phyloP scores from a whole-genome alignment of 2,888 invertebrate genomes.

The Drosophila phalerata region DNA sequence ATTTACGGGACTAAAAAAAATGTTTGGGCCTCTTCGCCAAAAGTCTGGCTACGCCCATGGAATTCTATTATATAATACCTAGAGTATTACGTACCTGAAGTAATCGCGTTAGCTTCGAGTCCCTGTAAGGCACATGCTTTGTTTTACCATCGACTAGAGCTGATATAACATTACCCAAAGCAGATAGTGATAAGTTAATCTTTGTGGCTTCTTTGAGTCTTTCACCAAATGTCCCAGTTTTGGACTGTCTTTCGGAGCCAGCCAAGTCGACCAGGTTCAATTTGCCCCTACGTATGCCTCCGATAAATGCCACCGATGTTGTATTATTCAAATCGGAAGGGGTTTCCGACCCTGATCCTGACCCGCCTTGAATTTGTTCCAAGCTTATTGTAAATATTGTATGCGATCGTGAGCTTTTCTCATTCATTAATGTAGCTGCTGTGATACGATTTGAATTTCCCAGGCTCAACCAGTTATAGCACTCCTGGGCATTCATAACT shows the following conservation, averaged over 20 bases:
- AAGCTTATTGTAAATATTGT: constrained; percentile 94
- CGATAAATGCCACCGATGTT: constrained; percentile 22
- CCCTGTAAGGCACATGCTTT: constrained; percentile 92
- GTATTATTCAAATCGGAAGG: background rate
- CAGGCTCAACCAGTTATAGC: constrained; percentile 90
- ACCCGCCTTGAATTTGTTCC: constrained; percentile 89
- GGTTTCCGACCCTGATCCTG: background rate
- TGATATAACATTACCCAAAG: constrained; percentile 94
- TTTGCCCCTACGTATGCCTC: constrained; percentile 86
- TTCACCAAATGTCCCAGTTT: constrained; percentile 94
- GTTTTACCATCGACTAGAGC: constrained; percentile 93
- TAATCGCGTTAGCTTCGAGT: constrained; percentile 93
- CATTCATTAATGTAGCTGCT: constrained; percentile 95
- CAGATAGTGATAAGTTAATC: constrained; percentile 94
- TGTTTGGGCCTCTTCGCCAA: too few species aligned
- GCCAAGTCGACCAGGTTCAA: constrained; percentile 95
- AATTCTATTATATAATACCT: too few species aligned
- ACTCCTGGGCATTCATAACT: constrained; percentile 92
- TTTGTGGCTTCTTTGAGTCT: constrained; percentile 95
- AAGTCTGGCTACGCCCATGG: too few species aligned
- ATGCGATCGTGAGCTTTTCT: constrained; percentile 93
- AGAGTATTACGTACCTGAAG: constrained; percentile 87
- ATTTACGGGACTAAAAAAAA: too few species aligned
- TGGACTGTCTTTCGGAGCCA: constrained; percentile 94
- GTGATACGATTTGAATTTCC: constrained; percentile 93